Conservation (phyloP, 2,797 vertebrate genomes). For the Epinephelus coioides region DNA sequence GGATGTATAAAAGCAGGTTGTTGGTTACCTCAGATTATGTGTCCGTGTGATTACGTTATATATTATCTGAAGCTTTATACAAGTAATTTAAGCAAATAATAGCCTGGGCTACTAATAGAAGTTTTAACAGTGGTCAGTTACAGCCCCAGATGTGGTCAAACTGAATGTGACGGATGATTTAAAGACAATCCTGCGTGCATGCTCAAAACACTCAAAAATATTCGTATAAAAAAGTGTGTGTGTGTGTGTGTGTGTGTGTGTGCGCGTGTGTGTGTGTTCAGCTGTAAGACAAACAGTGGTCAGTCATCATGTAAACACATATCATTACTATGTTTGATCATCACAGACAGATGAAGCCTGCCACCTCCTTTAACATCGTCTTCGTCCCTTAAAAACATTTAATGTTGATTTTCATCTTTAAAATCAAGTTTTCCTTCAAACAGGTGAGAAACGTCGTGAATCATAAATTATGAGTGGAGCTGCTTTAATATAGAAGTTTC, state of each 20-base stretch:
- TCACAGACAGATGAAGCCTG: conserved; percentile 1
- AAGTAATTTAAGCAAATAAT: too few relatives aligned
- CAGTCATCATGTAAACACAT: conserved; percentile 9
- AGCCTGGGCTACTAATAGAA: too few relatives aligned
- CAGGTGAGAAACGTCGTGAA: neutral
- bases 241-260: neutral
- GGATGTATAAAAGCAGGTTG: too few relatives aligned
- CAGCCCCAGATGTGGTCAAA: too few relatives aligned
- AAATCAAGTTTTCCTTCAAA: neutral
- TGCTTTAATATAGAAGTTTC: too few relatives aligned
- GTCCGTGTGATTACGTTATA: too few relatives aligned
- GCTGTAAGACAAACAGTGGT: neutral
- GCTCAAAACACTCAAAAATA: too few relatives aligned
- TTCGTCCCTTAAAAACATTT: neutral
- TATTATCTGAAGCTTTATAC: too few relatives aligned
- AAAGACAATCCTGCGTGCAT: conserved; percentile 10
- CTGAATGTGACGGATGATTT: neutral
- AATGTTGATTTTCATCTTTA: neutral
- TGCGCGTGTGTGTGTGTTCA: neutral
- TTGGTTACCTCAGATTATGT: too few relatives aligned
- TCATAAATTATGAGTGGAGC: too few relatives aligned
- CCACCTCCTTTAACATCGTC: neutral
- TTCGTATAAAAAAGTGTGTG: too few relatives aligned
- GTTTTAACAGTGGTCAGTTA: too few relatives aligned
- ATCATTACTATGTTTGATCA: neutral